Evolutionary conservation across 2,797 vertebrate genomes (phyloP).

Genomic region (Telmatherina bonti): DNA sequence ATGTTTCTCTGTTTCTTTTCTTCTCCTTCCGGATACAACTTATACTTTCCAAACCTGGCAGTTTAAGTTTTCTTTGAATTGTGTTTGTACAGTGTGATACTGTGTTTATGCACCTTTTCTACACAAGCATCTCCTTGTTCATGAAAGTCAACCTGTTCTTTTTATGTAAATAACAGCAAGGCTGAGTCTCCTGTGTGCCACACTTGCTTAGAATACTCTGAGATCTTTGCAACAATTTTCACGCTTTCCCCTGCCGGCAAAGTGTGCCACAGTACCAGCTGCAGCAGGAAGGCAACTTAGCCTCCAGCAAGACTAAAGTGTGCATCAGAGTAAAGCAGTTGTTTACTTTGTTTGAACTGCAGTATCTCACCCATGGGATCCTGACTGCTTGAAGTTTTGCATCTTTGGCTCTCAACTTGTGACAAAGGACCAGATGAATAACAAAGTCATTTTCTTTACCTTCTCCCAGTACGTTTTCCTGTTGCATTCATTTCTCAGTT

Average conservation of each 20-base stretch:
- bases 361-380: constrained; percentile 87
- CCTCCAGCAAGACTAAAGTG: constrained; percentile 94
- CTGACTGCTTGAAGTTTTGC: constrained; percentile 85
- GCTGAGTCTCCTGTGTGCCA: constrained; percentile 60
- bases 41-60: constrained; percentile 11
- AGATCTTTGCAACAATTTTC: constrained; percentile 67
- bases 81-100: constrained; percentile 25
- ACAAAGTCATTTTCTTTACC: constrained; percentile 84
- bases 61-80: constrained; percentile 24
- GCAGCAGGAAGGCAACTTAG: constrained; percentile 84
- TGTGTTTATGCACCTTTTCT: constrained; percentile 13
- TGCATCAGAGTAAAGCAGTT: constrained; percentile 92
- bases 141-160: constrained; percentile 67
- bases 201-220: constrained; percentile 59
- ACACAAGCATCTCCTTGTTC: constrained; percentile 29
- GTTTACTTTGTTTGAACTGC: constrained; percentile 94
- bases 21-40: constrained; percentile 21
- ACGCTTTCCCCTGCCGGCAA: constrained; percentile 75
- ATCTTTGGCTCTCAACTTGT: constrained; percentile 85
- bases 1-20: constrained; percentile 2
- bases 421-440: constrained; percentile 89
- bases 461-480: constrained; percentile 29
- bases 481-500: constrained; percentile 53
- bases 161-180: constrained; percentile 71
- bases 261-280: constrained; percentile 78